Percentiles rank a stretch among this genome's conserved stretches.
phyloP scores from a whole-genome alignment of 2,113 vertebrate genomes.

The Rhinolophus ferrumequinum region DNA sequence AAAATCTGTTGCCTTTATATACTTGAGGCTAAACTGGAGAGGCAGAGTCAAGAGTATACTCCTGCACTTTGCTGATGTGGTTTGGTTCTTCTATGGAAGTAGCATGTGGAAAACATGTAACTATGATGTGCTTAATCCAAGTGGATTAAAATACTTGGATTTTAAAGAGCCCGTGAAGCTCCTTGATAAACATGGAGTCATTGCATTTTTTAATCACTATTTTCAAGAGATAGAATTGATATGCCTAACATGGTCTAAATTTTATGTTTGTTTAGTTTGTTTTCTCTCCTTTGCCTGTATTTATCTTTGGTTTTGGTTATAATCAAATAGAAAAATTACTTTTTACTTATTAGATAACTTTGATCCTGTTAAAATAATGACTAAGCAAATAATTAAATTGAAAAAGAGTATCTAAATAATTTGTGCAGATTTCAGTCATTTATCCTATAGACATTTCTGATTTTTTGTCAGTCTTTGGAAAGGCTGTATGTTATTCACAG shows the following conservation, averaged over 20 bases:
- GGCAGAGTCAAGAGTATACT: background rate
- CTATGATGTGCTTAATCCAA: background rate
- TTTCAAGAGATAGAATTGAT: background rate
- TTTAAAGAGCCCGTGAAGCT: too few species aligned
- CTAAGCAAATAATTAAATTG: background rate
- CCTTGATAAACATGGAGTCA: background rate
- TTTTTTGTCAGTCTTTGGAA: background rate
- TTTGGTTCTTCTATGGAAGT: background rate
- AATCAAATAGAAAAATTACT: background rate
- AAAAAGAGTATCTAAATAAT: background rate
- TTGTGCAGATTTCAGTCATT: background rate
- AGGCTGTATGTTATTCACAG: background rate
- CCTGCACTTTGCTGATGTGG: background rate
- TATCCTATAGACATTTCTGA: background rate
- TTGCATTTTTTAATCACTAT: background rate
- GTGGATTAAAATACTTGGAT: background rate
- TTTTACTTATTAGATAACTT: slow-evolving; percentile 8
- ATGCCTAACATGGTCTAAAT: background rate
- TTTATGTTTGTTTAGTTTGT: background rate
- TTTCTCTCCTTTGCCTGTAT: background rate
- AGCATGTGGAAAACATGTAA: background rate
- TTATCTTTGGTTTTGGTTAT: background rate
- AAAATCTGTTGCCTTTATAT: slow-evolving; percentile 55
- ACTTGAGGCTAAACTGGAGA: slow-evolving; percentile 50
- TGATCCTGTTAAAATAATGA: background rate